Conservation (phyloP, 1,140 invertebrate genomes). For the Leucophenga varia region DNA sequence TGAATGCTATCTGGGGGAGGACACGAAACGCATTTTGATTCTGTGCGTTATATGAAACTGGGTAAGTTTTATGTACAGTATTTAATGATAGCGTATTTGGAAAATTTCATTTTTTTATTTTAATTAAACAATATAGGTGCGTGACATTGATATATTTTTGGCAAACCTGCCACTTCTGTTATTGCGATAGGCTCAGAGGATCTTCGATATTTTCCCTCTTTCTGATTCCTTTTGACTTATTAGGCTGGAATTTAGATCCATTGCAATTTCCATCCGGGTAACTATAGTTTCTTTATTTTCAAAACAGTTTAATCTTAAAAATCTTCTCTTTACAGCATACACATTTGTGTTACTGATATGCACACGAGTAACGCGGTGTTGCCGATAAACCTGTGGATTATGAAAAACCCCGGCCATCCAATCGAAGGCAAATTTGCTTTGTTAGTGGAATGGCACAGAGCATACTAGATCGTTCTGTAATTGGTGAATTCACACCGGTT, state of each 20-base stretch:
- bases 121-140: too few species aligned
- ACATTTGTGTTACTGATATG: conserved; percentile 89
- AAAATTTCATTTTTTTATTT: not conserved
- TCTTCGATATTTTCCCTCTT: conserved; percentile 90
- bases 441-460: conserved; percentile 91
- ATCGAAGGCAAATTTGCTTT: conserved; percentile 86
- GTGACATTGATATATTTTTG: conserved; percentile 82
- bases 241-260: conserved; percentile 92
- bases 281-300: conserved; percentile 25
- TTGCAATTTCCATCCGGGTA: conserved; percentile 93
- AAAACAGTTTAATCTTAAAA: not conserved
- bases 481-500: conserved; percentile 79
- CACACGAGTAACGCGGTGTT: too few species aligned
- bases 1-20: conserved; percentile 80
- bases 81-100: too few species aligned
- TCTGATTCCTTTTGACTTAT: conserved; percentile 72
- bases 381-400: conserved; percentile 68
- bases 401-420: conserved; percentile 67
- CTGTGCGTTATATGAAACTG: conserved; percentile 76
- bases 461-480: conserved; percentile 88
- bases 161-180: conserved; percentile 87
- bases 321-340: conserved; percentile 66
- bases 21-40: conserved; percentile 83
- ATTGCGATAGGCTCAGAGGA: conserved; percentile 84
- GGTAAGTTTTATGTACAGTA: conserved; percentile 63